phyloP scores from a whole-genome alignment of 1,140 invertebrate species.

The Drosophila yakuba region DNA sequence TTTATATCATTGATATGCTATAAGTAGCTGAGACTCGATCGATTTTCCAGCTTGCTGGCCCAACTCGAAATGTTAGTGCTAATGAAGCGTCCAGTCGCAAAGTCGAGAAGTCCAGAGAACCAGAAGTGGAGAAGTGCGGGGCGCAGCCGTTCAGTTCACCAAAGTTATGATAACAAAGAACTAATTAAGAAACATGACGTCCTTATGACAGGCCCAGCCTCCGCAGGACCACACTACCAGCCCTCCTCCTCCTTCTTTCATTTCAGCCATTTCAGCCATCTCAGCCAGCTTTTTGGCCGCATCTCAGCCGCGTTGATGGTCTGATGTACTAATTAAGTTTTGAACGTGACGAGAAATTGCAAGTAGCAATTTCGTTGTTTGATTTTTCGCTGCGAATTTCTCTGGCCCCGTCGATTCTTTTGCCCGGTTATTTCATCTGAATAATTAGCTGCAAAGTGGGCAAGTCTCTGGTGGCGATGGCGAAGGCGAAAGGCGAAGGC shows the following conservation, averaged over 20 bases:
- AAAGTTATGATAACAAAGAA: slow-evolving; percentile 81
- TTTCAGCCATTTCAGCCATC: neutral
- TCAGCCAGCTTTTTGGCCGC: slow-evolving; percentile 7
- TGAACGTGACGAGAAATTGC: slow-evolving; percentile 81
- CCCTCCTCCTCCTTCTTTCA: neutral
- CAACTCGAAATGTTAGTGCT: slow-evolving; percentile 19
- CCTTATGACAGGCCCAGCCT: slow-evolving; percentile 67
- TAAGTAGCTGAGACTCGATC: neutral
- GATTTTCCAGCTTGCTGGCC: neutral
- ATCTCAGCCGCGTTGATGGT: slow-evolving; percentile 59
- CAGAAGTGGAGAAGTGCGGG: slow-evolving; percentile 7
- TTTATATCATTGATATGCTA: no score
- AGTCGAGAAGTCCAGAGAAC: neutral
- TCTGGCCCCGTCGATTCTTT: slow-evolving; percentile 24
- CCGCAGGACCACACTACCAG: slow-evolving; percentile 5
- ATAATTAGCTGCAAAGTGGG: slow-evolving; percentile 81
- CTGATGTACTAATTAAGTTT: slow-evolving; percentile 83
- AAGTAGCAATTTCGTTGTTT: slow-evolving; percentile 81
- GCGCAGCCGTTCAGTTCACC: slow-evolving; percentile 33
- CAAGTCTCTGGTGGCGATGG: slow-evolving; percentile 49
- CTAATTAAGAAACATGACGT: slow-evolving; percentile 83
- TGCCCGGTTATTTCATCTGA: slow-evolving; percentile 65
- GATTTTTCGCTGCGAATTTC: slow-evolving; percentile 71
- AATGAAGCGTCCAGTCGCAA: slow-evolving; percentile 50
- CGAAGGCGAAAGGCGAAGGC: slow-evolving; percentile 9